phyloP scores from a whole-genome alignment of 64 coral and sea anemone genomes.

The Astreopora myriophthalma region DNA sequence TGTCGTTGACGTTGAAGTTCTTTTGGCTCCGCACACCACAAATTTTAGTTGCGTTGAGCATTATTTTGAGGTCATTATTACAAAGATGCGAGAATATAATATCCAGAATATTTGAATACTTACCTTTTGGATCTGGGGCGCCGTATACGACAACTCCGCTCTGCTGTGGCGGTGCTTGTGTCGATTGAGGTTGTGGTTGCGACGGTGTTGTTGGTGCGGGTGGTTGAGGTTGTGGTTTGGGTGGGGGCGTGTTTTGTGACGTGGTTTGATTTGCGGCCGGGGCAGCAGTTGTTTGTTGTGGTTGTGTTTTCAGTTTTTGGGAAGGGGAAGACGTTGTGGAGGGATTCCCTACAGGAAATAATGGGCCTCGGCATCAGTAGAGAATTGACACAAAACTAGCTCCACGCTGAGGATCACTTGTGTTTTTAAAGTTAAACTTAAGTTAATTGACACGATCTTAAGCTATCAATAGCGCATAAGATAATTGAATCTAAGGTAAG shows the following conservation, averaged over 20 bases:
- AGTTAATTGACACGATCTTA: too few relatives aligned
- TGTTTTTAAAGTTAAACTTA: too few relatives aligned
- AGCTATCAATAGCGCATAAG: too few relatives aligned
- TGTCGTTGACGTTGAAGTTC: too few relatives aligned
- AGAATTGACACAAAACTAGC: background rate
- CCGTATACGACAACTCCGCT: background rate
- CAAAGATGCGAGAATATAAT: too few relatives aligned
- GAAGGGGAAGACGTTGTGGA: background rate
- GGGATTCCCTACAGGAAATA: background rate
- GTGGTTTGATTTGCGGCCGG: background rate
- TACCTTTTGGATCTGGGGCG: conserved; percentile 7
- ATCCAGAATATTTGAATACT: background rate
- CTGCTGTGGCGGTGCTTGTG: background rate
- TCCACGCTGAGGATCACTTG: background rate
- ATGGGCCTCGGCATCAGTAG: background rate
- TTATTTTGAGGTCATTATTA: too few relatives aligned
- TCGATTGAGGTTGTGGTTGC: background rate
- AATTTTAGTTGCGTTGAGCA: too few relatives aligned
- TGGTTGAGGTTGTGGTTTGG: background rate
- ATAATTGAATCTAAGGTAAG: too few relatives aligned
- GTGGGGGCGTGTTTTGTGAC: background rate
- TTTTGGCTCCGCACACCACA: too few relatives aligned
- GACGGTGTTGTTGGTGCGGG: background rate
- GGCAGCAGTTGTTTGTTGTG: background rate
- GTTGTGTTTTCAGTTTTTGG: background rate